Evolutionary conservation across 2,888 invertebrate genomes (phyloP).

Genomic region (Sesamia inferens): DNA sequence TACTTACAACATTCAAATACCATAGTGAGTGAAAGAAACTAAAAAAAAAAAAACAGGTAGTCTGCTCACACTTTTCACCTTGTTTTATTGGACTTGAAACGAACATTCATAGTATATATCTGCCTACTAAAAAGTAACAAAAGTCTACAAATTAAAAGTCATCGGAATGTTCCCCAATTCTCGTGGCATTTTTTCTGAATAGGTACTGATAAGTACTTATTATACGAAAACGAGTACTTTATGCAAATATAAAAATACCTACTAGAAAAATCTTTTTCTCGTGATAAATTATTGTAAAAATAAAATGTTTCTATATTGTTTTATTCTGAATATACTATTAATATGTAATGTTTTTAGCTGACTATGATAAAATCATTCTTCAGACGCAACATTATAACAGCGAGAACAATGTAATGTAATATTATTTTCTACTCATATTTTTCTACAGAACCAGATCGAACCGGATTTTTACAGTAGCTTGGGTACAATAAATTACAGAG

Average conservation of each 20-base stretch:
- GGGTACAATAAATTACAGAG: no score
- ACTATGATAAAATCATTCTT: conserved; percentile 13
- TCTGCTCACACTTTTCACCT: no score
- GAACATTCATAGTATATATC: no score
- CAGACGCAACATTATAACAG: background rate
- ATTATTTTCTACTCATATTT: background rate
- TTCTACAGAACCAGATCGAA: background rate
- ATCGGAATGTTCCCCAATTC: background rate
- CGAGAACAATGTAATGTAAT: background rate
- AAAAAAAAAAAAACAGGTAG: no score
- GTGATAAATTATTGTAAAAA: background rate
- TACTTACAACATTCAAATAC: background rate
- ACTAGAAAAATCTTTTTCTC: background rate
- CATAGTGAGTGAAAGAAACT: background rate
- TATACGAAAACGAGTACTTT: background rate
- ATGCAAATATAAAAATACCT: background rate
- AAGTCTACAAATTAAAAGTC: no score
- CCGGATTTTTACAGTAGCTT: background rate
- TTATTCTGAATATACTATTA: background rate
- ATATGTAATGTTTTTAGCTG: conserved; percentile 17
- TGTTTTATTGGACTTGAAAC: no score
- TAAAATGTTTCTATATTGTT: background rate
- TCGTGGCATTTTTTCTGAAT: background rate
- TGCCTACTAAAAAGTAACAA: background rate
- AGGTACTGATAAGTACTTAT: background rate